A percentile compares a stretch with the other conserved stretches of the same genome.
Conservation (phyloP, 2,888 invertebrate species). For the Odontocerum albicorne region DNA sequence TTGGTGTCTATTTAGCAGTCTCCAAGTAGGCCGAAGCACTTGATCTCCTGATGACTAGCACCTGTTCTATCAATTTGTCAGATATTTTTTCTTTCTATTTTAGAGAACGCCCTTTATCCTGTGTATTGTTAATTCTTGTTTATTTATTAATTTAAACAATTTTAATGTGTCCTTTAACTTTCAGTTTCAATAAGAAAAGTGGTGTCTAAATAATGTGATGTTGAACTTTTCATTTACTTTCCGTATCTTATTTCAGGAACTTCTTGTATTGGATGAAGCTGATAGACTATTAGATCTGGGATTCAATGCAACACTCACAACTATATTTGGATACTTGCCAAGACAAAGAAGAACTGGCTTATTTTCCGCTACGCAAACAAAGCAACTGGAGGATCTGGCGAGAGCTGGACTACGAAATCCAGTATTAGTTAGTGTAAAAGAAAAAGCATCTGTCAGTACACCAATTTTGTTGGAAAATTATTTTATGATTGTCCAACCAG, state of each 20-base stretch:
- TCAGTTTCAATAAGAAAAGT: neutral
- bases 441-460: slow-evolving; percentile 76
- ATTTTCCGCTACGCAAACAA: slow-evolving; percentile 99
- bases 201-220: too few species aligned
- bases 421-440: slow-evolving; percentile 85
- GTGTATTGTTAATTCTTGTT: too few species aligned
- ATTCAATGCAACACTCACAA: slow-evolving; percentile 81
- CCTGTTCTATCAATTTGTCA: too few species aligned
- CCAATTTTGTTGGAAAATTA: slow-evolving; percentile 74
- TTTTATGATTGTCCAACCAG: slow-evolving; percentile 75
- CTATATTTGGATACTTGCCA: slow-evolving; percentile 88
- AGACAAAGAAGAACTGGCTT: slow-evolving; percentile 92
- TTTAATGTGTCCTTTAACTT: slow-evolving; percentile 9
- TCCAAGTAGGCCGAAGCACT: too few species aligned
- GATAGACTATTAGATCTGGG: slow-evolving; percentile 93
- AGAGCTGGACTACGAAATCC: slow-evolving; percentile 94
- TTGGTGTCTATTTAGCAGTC: too few species aligned
- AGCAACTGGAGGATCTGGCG: slow-evolving; percentile 87
- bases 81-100: too few species aligned
- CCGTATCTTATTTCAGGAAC: slow-evolving; percentile 62
- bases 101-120: neutral
- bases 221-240: neutral
- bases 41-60: too few species aligned
- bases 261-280: slow-evolving; percentile 95
- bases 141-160: slow-evolving; percentile 1